Base-by-base conservation (phyloP, 1,140 invertebrate genomes). In the Popillia japonica region DNA sequence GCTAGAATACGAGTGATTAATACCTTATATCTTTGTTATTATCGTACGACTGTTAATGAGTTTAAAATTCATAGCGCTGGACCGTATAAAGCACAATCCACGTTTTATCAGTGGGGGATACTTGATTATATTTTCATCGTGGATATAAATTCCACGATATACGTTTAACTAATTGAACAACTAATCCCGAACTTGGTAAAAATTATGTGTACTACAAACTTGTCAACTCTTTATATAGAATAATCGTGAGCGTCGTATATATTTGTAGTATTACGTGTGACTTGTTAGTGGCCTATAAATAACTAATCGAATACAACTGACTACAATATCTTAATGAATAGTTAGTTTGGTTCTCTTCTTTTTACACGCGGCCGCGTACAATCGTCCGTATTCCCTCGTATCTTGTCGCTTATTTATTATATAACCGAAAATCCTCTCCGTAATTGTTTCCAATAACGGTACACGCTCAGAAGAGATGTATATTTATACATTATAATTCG, bases 381-480 rank as follows among this genome's bases (percentile, higher is more conserved):
- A 64, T 64, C 20, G 22, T 68, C 7, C 44, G 10, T 48, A 48
- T 17, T 48, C n/a, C n/a, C 1, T 34, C 27, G 27, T 34, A 55
- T 55, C 48, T 55, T 17, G 7, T 55, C 48, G 48, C 14, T n/a
- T 27, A 22, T 68, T 68, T 34, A 68, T 27, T 68, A 17, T 55
- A 17, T 55, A 68, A 10, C 61, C 61, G 22, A 68, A 68, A 68
- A 27, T 68, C 22, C 61, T 68, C 10, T 27, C 8, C 17, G 61
- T 68, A 68, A 68, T 68, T 68, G 61, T 68, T 68, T 68, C 22
- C 27, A 34, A 68, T 68, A 68, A 68, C 61, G 61, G 61, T 68
- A 68, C 61, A 68, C 11, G 61, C 17, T 17, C 61, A 22, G 10
- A 17, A 10, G n/a, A 48, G 44, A 17, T 17, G 44, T 10, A 14